A percentile compares a stretch with the other conserved stretches of the same genome.
Evolutionary conservation across 2,888 invertebrate species (phyloP).

Genomic region (Idaea dimidiata): DNA sequence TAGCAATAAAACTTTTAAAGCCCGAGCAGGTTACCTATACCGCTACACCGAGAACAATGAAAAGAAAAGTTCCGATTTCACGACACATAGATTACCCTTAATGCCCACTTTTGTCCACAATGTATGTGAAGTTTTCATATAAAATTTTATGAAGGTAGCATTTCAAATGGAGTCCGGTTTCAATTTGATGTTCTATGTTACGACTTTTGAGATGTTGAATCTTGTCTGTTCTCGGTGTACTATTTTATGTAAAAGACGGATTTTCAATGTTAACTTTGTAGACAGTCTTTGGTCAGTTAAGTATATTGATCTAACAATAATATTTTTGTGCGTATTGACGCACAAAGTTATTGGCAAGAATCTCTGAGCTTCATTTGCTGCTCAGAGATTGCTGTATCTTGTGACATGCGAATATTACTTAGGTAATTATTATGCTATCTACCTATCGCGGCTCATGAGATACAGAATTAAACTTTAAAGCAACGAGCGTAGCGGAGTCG

Average conservation of each 20-base stretch:
- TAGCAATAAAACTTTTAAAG: conserved; percentile 23
- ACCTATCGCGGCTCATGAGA: too few relatives aligned
- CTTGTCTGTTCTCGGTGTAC: conserved; percentile 2
- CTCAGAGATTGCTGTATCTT: too few relatives aligned
- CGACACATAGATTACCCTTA: conserved; percentile 65
- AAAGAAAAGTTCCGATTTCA: conserved; percentile 64
- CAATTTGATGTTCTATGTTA: conserved; percentile 45
- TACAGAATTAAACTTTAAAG: too few relatives aligned
- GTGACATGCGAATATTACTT: too few relatives aligned
- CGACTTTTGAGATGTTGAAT: conserved; percentile 21
- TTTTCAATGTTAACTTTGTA: not conserved
- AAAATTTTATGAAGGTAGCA: conserved; percentile 61
- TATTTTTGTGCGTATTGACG: too few relatives aligned
- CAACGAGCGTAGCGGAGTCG: too few relatives aligned
- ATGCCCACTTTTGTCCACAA: conserved; percentile 65
- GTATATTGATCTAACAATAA: too few relatives aligned
- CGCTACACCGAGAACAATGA: conserved; percentile 54
- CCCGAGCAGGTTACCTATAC: conserved; percentile 50
- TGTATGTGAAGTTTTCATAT: conserved; percentile 64
- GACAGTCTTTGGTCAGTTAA: not conserved
- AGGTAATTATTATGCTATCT: too few relatives aligned
- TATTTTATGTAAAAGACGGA: not conserved
- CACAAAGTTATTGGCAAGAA: too few relatives aligned
- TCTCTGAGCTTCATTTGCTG: too few relatives aligned
- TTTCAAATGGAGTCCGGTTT: conserved; percentile 52